phyloP scores from a whole-genome alignment of 2,113 vertebrate genomes.

The Carettochelys insculpta region DNA sequence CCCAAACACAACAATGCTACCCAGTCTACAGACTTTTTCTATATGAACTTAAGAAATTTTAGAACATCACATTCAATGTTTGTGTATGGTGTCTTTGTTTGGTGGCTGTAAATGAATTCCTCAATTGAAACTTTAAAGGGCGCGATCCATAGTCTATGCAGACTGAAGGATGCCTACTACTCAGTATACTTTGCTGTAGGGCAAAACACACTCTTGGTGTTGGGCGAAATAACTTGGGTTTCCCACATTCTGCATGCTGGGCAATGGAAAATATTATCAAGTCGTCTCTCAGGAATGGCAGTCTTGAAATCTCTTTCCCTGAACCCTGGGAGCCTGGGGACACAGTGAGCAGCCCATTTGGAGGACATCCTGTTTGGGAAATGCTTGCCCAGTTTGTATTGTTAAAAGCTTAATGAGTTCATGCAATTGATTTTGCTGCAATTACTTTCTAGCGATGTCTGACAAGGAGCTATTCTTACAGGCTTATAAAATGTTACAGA shows the following conservation, averaged over 20 bases:
- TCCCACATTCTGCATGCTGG: background rate
- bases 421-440: slow-evolving; percentile 48
- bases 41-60: background rate
- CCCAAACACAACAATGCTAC: too few species aligned
- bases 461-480: slow-evolving; percentile 72
- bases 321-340: background rate
- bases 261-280: background rate
- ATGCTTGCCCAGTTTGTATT: slow-evolving; percentile 22
- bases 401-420: slow-evolving; percentile 62
- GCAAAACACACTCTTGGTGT: background rate
- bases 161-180: too few species aligned
- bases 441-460: slow-evolving; percentile 74
- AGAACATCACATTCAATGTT: background rate
- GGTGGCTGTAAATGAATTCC: too few species aligned
- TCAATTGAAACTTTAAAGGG: too few species aligned
- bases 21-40: background rate
- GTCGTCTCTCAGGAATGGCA: background rate
- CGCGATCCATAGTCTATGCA: too few species aligned
- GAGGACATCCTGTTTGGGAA: background rate
- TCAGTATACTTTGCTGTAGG: background rate
- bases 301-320: background rate
- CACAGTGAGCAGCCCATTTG: rapidly evolving
- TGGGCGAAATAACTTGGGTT: background rate
- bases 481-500: slow-evolving; percentile 69
- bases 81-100: background rate